phyloP scores from a whole-genome alignment of 1,140 invertebrate species.

The Zaprionus kolodkinae region DNA sequence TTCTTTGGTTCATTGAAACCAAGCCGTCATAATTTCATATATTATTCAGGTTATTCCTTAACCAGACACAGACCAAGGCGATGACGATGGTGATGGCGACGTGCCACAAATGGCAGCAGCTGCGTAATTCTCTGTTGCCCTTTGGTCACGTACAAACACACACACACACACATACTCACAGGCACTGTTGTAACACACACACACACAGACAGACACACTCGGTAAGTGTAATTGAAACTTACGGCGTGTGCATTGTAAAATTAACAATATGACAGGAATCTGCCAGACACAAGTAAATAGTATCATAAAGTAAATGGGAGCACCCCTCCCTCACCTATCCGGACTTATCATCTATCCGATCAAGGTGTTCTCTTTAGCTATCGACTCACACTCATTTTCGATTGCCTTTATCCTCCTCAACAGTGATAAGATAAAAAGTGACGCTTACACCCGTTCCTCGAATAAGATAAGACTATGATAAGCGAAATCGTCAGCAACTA shows the following conservation, averaged over 20 bases:
- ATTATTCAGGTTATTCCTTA: constrained; percentile 29
- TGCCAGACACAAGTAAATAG: neutral
- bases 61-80: neutral
- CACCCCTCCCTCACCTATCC: neutral
- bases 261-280: constrained; percentile 12
- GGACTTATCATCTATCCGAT: neutral
- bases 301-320: neutral
- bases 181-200: neutral
- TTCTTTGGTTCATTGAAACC: constrained; percentile 38
- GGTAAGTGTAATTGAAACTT: constrained; percentile 49
- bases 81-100: too few relatives aligned
- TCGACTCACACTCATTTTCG: neutral
- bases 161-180: constrained; percentile 7
- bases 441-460: neutral
- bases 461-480: constrained; percentile 4
- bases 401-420: neutral
- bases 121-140: constrained; percentile 16
- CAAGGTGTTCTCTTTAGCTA: neutral
- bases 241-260: constrained; percentile 31
- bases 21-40: constrained; percentile 31
- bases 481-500: neutral
- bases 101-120: constrained; percentile 32
- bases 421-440: neutral
- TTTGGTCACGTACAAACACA: constrained; percentile 35
- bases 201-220: constrained; percentile 11